These are phyloP conservation scores for Abrostola tripartita DNA, from an alignment of 2,888 invertebrate species.

Conservation along the genomic window DNA sequence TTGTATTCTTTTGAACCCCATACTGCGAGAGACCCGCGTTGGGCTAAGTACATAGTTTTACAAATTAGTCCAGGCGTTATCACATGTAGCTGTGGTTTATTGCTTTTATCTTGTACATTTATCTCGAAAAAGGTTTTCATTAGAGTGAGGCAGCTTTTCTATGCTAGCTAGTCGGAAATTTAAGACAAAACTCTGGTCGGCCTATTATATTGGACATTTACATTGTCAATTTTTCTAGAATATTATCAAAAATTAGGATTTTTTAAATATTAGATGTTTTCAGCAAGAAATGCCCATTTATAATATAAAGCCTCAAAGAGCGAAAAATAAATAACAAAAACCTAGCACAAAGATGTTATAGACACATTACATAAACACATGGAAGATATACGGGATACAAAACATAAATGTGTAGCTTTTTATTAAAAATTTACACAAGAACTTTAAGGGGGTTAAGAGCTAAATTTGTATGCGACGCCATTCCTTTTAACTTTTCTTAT, in stretches of 20 bases:
- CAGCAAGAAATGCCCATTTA: neutral
- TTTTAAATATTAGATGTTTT: neutral
- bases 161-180: slow-evolving; percentile 19
- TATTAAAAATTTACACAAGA: slow-evolving; percentile 1
- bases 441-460: slow-evolving; percentile 29
- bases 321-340: too few species aligned
- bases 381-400: too few species aligned
- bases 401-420: too few species aligned
- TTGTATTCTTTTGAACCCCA: neutral
- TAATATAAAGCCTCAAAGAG: too few species aligned
- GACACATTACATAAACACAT: too few species aligned
- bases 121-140: slow-evolving; percentile 1
- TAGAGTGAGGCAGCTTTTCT: neutral
- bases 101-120: neutral
- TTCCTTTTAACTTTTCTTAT: slow-evolving; percentile 51
- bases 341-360: too few species aligned
- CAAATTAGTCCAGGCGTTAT: neutral
- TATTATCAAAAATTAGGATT: too few species aligned
- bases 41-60: neutral
- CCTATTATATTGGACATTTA: neutral
- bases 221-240: too few species aligned
- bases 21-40: neutral
- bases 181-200: slow-evolving; percentile 13
- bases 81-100: neutral
- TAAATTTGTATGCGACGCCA: slow-evolving; percentile 33